Conservation (phyloP, 2,797 vertebrate genomes). For the Pangasius djambal region DNA sequence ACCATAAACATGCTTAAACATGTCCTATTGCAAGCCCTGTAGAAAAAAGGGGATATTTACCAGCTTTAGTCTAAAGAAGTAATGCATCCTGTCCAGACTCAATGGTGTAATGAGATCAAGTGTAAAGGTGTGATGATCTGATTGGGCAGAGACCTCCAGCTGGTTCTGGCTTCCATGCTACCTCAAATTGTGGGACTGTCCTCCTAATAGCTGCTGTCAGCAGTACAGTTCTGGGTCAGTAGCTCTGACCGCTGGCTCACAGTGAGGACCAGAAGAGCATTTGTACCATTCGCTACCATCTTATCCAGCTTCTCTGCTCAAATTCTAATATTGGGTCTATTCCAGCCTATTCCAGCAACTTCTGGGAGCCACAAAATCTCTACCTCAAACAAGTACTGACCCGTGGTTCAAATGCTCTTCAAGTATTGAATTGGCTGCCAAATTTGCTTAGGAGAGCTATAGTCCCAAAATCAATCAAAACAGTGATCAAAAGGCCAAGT, state of each 20-base stretch:
- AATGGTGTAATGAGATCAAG: conserved; percentile 26
- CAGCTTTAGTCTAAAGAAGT: not conserved
- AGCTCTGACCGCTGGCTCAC: conserved; percentile 65
- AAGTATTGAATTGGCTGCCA: conserved; percentile 24
- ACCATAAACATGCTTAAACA: not conserved
- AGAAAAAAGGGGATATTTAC: not conserved
- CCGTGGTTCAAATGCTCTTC: conserved; percentile 30
- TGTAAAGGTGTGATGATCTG: conserved; percentile 70
- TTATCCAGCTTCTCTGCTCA: conserved; percentile 73
- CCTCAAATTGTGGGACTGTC: conserved; percentile 66
- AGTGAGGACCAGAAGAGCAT: conserved; percentile 58
- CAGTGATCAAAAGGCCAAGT: conserved; percentile 6
- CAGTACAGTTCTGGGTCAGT: conserved; percentile 74
- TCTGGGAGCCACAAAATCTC: conserved; percentile 66
- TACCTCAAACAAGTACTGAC: conserved; percentile 60
- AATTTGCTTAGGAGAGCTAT: conserved; percentile 18
- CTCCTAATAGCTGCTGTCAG: conserved; percentile 69
- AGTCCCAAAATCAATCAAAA: conserved; percentile 30
- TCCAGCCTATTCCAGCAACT: conserved; percentile 73
- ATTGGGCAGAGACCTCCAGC: conserved; percentile 74
- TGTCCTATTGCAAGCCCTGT: not conserved
- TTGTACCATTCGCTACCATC: conserved; percentile 65
- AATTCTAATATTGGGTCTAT: conserved; percentile 66
- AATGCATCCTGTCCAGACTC: not conserved
- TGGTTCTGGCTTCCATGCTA: conserved; percentile 63